Base-by-base conservation (phyloP, 2,113 vertebrate genomes). In the Gasterosteus aculeatus region DNA sequence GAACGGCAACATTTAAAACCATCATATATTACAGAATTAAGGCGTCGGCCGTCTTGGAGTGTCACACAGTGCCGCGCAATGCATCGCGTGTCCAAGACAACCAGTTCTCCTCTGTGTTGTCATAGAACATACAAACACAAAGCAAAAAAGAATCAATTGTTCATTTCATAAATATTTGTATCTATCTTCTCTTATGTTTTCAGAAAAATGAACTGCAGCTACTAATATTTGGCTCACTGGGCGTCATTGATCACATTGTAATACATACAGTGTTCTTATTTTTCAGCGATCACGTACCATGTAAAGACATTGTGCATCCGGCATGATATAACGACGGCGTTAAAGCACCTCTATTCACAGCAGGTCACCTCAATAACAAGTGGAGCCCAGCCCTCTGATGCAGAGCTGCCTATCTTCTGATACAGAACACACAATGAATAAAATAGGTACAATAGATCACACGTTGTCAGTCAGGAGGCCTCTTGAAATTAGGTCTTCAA, bases 341-440 rank as follows among this genome's bases (percentile, higher is more conserved):
- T 8, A 7, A 47, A 47, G 16, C 46, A 18, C 46, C 46, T 18
- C 46, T 9, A n/a, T 77, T 53, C 42, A 47, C 15, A 16, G 44
- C 41, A 7, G 3, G 11, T 51, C 63, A 60, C 59, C 73, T 59
- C 22, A 47, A 65, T 33, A 22, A 59, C 31, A 68, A 77, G 75
- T 62, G 73, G 35, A 70, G 47, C 73, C 73, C 49, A 67, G 63
- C 77, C 59, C 79, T 83, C 78, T 73, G 78, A 83, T 83, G 62
- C 80, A 78, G 78, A 83, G 78, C 72, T 81, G 72, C 58, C 74
- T 66, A 66, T 66, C 71, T 80, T 87, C 80, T 83, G 84, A 85
- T 73, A 73, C 83, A 80, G 78, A 91, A 88, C 83, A 29, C 49
- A 51, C 78, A 56, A 35, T 1, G 5, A n/a, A 77, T 64, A n/a